Evolutionary conservation across 2,888 invertebrate genomes (phyloP).

Genomic region (Matsumyia berberina): DNA sequence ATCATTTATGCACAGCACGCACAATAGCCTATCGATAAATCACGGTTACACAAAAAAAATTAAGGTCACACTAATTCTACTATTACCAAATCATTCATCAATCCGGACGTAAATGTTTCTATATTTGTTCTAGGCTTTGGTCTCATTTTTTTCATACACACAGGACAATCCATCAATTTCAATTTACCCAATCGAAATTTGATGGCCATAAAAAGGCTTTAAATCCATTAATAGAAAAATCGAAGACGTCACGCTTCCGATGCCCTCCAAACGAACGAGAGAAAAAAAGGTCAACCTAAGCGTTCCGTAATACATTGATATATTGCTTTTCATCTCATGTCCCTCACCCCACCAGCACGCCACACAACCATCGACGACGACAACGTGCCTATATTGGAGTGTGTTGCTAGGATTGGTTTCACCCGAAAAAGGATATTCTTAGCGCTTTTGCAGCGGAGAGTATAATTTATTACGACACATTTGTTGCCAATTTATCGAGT

Average conservation of each 20-base stretch:
- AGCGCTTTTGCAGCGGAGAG: constrained; percentile 20
- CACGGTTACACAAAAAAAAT: background rate
- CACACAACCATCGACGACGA: background rate
- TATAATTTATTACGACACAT: constrained; percentile 73
- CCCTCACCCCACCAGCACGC: no score
- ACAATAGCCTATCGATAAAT: constrained; percentile 37
- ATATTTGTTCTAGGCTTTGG: constrained; percentile 28
- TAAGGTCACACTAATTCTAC: constrained; percentile 15
- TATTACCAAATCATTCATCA: constrained; percentile 49
- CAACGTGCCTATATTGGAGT: constrained; percentile 40
- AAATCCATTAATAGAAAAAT: constrained; percentile 73
- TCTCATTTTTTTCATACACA: background rate
- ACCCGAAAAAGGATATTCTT: constrained; percentile 55
- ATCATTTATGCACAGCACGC: background rate
- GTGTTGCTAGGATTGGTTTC: constrained; percentile 34
- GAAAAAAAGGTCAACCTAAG: constrained; percentile 54
- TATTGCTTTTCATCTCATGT: constrained; percentile 52
- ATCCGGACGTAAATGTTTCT: constrained; percentile 38
- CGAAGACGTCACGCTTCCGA: constrained; percentile 50
- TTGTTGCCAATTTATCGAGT: constrained; percentile 69
- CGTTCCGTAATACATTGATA: constrained; percentile 66
- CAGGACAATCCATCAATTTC: constrained; percentile 65
- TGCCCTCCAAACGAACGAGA: constrained; percentile 13
- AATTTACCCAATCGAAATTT: constrained; percentile 64
- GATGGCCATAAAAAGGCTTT: constrained; percentile 69